Percentiles rank a stretch among this genome's conserved stretches.
phyloP scores from a whole-genome alignment of 2,888 invertebrate genomes.

The Mechanitis messenoides region DNA sequence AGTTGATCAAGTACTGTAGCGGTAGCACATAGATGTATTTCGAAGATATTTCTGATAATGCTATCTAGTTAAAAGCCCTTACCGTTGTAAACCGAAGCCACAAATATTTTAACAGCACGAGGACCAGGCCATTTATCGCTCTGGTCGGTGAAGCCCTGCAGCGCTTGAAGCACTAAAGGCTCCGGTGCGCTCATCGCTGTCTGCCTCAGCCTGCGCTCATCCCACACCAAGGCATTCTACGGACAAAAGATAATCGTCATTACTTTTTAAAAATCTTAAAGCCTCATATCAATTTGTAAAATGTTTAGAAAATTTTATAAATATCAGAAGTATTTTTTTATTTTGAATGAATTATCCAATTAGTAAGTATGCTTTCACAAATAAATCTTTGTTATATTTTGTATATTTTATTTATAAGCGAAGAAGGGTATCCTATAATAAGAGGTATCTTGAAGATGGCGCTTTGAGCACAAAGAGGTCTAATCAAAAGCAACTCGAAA shows the following conservation, averaged over 20 bases:
- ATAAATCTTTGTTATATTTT: not conserved
- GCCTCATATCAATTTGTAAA: not conserved
- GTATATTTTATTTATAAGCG: slow-evolving; percentile 1
- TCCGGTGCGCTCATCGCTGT: slow-evolving; percentile 71
- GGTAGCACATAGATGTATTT: not conserved
- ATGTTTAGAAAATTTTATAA: too few relatives aligned
- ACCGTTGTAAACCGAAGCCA: slow-evolving; percentile 77
- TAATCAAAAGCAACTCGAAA: slow-evolving; percentile 43
- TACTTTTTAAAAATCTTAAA: not conserved
- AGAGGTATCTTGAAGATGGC: slow-evolving; percentile 27
- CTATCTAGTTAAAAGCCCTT: slow-evolving; percentile 28
- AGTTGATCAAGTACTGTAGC: too few relatives aligned
- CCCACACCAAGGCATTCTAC: slow-evolving; percentile 56
- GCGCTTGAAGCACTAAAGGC: slow-evolving; percentile 70
- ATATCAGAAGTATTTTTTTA: too few relatives aligned
- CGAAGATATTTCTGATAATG: slow-evolving; percentile 6
- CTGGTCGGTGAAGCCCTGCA: slow-evolving; percentile 61
- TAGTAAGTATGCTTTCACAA: not conserved
- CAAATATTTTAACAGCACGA: slow-evolving; percentile 76
- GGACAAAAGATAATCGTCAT: slow-evolving; percentile 8
- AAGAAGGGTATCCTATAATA: slow-evolving; percentile 12
- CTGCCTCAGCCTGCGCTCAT: slow-evolving; percentile 59
- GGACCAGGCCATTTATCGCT: slow-evolving; percentile 76
- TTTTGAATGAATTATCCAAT: too few relatives aligned
- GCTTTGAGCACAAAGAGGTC: slow-evolving; percentile 37